Percentiles rank a stretch among this genome's conserved stretches.
Evolutionary conservation across 2,113 vertebrate species (phyloP).

Genomic region (Channa maculata): DNA sequence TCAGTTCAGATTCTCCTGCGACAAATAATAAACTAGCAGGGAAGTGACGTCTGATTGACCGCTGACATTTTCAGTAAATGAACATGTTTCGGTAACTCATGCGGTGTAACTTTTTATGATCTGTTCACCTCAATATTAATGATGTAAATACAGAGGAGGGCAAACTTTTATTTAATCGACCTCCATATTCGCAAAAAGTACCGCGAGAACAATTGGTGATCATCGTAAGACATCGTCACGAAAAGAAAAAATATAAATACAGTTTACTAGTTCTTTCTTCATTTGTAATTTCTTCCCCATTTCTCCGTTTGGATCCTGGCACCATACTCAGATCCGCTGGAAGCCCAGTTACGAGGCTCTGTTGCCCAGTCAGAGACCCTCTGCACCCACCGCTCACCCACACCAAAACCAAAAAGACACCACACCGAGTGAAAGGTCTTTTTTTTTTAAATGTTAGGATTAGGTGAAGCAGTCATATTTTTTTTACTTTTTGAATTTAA

Average conservation of each 20-base stretch:
- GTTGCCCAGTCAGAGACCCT: slow-evolving; percentile 35
- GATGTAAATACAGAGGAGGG: background rate
- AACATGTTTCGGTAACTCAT: background rate
- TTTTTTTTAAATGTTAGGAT: background rate
- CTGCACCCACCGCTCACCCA: slow-evolving; percentile 2
- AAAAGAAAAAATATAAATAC: background rate
- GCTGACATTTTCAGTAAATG: slow-evolving; percentile 21
- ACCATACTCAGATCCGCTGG: slow-evolving; percentile 48
- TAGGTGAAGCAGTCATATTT: background rate
- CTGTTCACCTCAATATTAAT: background rate
- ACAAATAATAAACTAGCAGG: slow-evolving; percentile 39
- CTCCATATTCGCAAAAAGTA: background rate
- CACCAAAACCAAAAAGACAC: background rate
- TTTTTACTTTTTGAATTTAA: background rate
- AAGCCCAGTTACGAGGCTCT: slow-evolving; percentile 38
- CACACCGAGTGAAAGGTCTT: background rate
- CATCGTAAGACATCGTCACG: background rate
- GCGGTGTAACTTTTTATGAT: background rate
- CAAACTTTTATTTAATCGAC: slow-evolving; percentile 1
- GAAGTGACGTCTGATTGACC: slow-evolving; percentile 26
- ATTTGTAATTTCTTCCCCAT: background rate
- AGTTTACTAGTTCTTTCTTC: background rate
- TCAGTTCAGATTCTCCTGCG: slow-evolving; percentile 53
- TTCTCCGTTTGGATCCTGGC: background rate
- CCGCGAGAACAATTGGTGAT: background rate